Evolutionary conservation across 2,888 invertebrate genomes (phyloP), one percentile per base, ranked within the genome.

Genomic region (Papilio demoleus): DNA sequence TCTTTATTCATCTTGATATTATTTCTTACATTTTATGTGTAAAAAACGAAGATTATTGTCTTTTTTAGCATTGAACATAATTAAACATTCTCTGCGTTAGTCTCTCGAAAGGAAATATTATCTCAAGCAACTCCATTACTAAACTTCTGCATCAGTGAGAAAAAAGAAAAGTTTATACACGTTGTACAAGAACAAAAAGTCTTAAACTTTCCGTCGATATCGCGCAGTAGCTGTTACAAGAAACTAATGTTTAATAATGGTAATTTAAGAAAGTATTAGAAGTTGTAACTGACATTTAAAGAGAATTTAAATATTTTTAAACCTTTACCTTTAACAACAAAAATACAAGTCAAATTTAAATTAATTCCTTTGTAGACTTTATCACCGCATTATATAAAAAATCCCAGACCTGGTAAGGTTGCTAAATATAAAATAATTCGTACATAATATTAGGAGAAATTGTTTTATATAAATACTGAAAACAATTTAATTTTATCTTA

Each of bases 131-230:
- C 42, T 61, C 40, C 17, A 40, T 61, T 42, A 61, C 27, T n/a
- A 61, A 61, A 61, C 42, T 61, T 61, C 42, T 40, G 17, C 27
- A 42, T 61, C 61, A 42, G 17, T 27, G 40, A 61, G 14, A 61
- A 61, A 61, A n/a, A 27, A 17, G 24, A 40, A 40, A 42, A 27
- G 31, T 56, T 56, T 56, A 56, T 56, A 31, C 53, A 56, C 53
- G 53, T 17, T 53, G 53, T 56, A 17, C 53, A 31, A 31, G 47
- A 22, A 22, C 17, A 45, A 12, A 22, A 47, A 47, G 53, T 31
- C 53, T 56, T 27, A 27, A 53, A 53, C 27, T 53, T 27, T 27
- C 4, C 53, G 31, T 3, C 53, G 31, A 56, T 56, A 56, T 31
- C 53, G 17, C 53, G 31, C 14, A 31, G 17, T 17, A 9, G 31